A percentile compares a stretch with the other conserved stretches of the same genome.
phyloP scores from a whole-genome alignment of 2,113 vertebrate species.

The Microtus richardsoni region DNA sequence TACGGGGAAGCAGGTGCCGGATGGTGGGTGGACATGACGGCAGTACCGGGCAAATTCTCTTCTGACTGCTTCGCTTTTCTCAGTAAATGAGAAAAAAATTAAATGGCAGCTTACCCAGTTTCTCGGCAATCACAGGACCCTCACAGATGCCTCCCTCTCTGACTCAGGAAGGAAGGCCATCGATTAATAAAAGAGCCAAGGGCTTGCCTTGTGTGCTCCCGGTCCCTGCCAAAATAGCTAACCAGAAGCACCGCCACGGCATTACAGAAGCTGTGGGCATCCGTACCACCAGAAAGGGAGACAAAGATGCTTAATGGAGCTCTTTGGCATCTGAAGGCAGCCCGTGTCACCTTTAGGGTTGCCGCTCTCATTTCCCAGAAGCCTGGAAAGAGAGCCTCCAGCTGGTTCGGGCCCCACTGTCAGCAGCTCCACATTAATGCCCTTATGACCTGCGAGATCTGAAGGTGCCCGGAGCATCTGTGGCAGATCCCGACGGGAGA shows the following conservation, averaged over 20 bases:
- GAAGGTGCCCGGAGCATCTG: background rate
- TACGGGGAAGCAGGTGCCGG: background rate
- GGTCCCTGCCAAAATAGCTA: background rate
- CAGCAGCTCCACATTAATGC: background rate
- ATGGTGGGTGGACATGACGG: background rate
- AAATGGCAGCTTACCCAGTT: background rate
- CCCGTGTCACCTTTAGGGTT: background rate
- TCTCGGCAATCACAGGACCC: background rate
- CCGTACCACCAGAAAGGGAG: background rate
- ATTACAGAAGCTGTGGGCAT: background rate
- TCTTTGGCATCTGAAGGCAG: background rate
- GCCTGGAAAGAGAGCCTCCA: background rate
- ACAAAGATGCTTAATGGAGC: background rate
- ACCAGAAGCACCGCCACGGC: background rate
- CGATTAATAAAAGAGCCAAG: background rate
- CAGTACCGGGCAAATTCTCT: constrained; percentile 4
- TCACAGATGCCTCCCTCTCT: background rate
- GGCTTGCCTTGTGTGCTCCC: background rate
- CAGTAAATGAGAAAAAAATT: background rate
- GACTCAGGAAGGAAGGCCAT: background rate
- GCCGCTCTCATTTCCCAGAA: background rate
- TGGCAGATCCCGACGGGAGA: background rate
- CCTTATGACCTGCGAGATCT: background rate
- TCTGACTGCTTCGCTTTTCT: background rate
- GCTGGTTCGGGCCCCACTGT: background rate